Evolutionary conservation across 2,888 invertebrate species (phyloP), one percentile per base, ranked within the genome.

Genomic region (Tinea pellionella): DNA sequence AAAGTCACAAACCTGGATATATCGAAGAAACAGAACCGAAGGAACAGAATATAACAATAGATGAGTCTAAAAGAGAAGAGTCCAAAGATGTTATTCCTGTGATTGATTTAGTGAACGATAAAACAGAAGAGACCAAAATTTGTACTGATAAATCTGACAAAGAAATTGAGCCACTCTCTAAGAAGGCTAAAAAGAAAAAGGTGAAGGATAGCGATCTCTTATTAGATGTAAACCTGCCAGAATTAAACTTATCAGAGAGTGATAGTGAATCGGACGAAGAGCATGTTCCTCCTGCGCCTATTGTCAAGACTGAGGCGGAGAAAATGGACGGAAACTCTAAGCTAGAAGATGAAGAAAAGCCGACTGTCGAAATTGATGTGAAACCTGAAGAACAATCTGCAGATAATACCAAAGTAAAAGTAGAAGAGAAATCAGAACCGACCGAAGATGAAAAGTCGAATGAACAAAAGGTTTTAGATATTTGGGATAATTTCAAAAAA

Each of bases 181-280:
- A 89, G 68, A 87, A 84, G 66, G 70, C 71, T 32, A 88, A 81
- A 68, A 88, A 85, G 67, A 88, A 87, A 67, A 88, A 85, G 68
- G 64, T 71, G 59, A 85, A 80, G 71, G 82, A 85, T 62, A 88
- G 87, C 66, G 87, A 88, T 70, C 72, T 88, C 64, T 68, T 88
- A 62, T 67, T 88, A 64, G 88, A 88, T 72, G 87, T 87, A 4
- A 87, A 95, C 80, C 81, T 96, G 60, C 95, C 94, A 2, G 95
- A 93, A 1, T 82, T 95, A 47, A 95, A 95, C 85, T 85, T 96
- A 47, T 95, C 95, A 0, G 95, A 95, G 69, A 94, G 94, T 73
- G 95, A 95, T 67, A 94, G 93, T 64, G 94, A 94, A 63, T 90
- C 87, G 15, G 86, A 87, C 63, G 63, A 24, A 68, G 69, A 63